These are phyloP conservation scores for Hydrolagus affinis DNA, from an alignment of 2,113 vertebrate species.

Conservation along the genomic window DNA sequence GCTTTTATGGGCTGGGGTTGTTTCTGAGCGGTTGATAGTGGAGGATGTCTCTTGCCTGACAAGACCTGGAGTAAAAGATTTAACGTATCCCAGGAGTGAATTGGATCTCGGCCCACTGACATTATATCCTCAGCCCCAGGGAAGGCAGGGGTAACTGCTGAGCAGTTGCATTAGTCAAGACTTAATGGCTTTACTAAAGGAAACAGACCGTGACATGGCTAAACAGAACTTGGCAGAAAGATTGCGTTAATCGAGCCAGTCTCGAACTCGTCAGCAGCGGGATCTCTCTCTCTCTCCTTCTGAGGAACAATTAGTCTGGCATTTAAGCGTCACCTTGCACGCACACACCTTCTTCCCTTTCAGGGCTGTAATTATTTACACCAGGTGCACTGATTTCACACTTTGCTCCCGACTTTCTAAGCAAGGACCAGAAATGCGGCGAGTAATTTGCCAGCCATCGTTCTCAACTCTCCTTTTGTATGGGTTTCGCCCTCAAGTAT, in stretches of 20 bases:
- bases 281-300: slow-evolving; percentile 34
- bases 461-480: slow-evolving; percentile 44
- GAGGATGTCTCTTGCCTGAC: slow-evolving; percentile 45
- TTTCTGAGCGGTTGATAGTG: slow-evolving; percentile 38
- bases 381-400: slow-evolving; percentile 49
- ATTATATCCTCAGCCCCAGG: slow-evolving; percentile 59
- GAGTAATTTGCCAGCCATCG: slow-evolving; percentile 43
- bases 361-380: slow-evolving; percentile 48
- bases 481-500: slow-evolving; percentile 38
- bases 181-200: slow-evolving; percentile 45
- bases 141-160: slow-evolving; percentile 47
- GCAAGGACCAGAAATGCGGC: slow-evolving; percentile 37
- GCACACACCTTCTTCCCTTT: slow-evolving; percentile 32
- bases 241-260: slow-evolving; percentile 17
- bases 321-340: slow-evolving; percentile 36
- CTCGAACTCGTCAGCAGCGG: slow-evolving; percentile 31
- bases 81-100: slow-evolving; percentile 52
- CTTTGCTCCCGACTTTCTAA: slow-evolving; percentile 39
- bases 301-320: slow-evolving; percentile 37
- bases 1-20: slow-evolving; percentile 37
- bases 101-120: slow-evolving; percentile 52
- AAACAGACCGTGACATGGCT: slow-evolving; percentile 69
- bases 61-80: slow-evolving; percentile 47
- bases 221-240: slow-evolving; percentile 47
- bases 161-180: slow-evolving; percentile 55